Evolutionary conservation across 1,140 invertebrate species (phyloP), one percentile per base, ranked within the genome.

Genomic region (Ruditapes philippinarum): DNA sequence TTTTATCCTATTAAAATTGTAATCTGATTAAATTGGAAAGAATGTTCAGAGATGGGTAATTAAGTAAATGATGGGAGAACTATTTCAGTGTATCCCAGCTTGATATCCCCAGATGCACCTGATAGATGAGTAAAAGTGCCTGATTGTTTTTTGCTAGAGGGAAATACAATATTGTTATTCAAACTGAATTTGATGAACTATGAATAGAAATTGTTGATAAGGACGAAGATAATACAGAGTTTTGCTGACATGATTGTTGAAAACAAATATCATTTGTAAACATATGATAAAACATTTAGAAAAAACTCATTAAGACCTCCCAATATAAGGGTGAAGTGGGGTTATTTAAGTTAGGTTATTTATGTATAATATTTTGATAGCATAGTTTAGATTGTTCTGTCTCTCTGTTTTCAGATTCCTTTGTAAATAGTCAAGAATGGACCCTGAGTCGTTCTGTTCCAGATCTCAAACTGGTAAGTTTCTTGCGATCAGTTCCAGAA

Each of bases 371-470:
- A n/a, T n/a, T n/a, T n/a, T n/a, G n/a, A n/a, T n/a, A n/a, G n/a
- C n/a, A n/a, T n/a, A n/a, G n/a, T n/a, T n/a, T n/a, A n/a, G n/a
- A n/a, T n/a, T n/a, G n/a, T n/a, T n/a, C n/a, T n/a, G n/a, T n/a
- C n/a, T n/a, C n/a, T n/a, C 31, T 82, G 36, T 90, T 98, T 98
- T 80, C 97, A 99, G 99, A 99, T 97, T 99, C 99, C n/a, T 99
- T 99, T 96, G 99, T 99, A 36, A 99, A 99, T 96, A 99, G 98
- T 95, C 99, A 99, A 97, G 99, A 99, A 97, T 99, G 99, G 99
- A 99, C 99, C 0, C 96, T 99, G 78, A 98, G 98, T 54, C 97
- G 99, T 90, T 97, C 97, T 60, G 98, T 99, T n/a, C 98, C 98
- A 70, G 99, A 99, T 95, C 96, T 99, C 76, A 97, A 99, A 89